phyloP scores from a whole-genome alignment of 2,113 vertebrate genomes.

The Bungarus multicinctus region DNA sequence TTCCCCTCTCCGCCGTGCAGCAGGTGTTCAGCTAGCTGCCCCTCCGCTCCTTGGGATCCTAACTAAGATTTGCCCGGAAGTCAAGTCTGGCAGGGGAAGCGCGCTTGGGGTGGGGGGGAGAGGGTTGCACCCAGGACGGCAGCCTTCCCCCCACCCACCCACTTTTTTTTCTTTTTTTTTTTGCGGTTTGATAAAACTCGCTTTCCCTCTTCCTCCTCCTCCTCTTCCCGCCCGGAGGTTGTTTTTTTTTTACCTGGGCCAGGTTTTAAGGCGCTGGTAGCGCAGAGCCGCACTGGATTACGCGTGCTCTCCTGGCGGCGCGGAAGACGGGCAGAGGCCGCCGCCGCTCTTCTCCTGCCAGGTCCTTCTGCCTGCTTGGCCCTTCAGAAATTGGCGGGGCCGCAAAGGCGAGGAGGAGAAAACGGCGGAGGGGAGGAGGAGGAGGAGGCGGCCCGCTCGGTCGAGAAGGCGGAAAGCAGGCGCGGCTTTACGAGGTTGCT shows the following conservation, averaged over 20 bases:
- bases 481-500: neutral
- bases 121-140: neutral
- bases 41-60: neutral
- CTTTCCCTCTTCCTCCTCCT: neutral
- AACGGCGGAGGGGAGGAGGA: neutral
- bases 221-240: neutral
- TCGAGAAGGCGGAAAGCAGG: neutral
- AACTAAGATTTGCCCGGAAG: neutral
- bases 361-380: neutral
- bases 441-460: neutral
- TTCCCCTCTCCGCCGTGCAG: no score
- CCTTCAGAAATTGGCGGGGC: neutral
- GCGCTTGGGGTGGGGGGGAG: neutral
- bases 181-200: neutral
- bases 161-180: neutral
- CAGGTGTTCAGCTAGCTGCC: neutral
- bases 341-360: neutral
- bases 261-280: neutral
- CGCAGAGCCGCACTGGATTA: neutral
- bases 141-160: neutral
- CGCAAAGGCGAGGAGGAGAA: neutral
- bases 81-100: neutral
- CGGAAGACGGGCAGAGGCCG: neutral
- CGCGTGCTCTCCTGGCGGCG: neutral
- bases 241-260: neutral